phyloP scores from a whole-genome alignment of 2,888 invertebrate species.

The Frankliniella fusca region DNA sequence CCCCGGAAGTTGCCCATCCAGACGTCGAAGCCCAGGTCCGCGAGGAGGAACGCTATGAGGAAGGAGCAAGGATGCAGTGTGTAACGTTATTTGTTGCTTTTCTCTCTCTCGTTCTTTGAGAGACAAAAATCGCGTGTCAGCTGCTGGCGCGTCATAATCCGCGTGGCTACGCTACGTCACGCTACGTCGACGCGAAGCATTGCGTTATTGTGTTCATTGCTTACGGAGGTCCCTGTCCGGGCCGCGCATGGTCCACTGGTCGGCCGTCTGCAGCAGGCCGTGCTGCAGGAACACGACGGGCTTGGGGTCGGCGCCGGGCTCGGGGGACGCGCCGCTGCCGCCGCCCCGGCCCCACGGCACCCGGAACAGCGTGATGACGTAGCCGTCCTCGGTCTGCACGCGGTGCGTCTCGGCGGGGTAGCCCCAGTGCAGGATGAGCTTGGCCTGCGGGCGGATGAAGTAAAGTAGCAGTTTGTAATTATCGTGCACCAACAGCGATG shows the following conservation, averaged over 20 bases:
- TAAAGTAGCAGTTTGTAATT: too few species aligned
- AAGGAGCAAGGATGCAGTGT: neutral
- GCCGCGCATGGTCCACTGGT: neutral
- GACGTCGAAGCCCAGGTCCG: constrained; percentile 11
- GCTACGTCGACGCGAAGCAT: neutral
- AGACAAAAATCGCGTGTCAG: too few species aligned
- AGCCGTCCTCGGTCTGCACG: constrained; percentile 57
- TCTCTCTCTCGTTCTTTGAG: too few species aligned
- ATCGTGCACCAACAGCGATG: too few species aligned
- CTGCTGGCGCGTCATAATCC: too few species aligned
- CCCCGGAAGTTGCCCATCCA: constrained; percentile 17
- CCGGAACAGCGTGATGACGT: constrained; percentile 58
- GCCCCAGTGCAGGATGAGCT: constrained; percentile 50
- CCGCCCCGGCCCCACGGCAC: constrained; percentile 53
- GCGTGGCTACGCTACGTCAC: too few species aligned
- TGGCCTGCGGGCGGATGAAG: constrained; percentile 46
- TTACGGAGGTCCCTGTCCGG: neutral
- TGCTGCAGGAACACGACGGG: constrained; percentile 48
- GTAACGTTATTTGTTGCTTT: too few species aligned
- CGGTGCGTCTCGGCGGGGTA: constrained; percentile 54
- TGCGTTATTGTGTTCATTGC: neutral
- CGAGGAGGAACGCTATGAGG: neutral
- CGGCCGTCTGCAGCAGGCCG: constrained; percentile 50
- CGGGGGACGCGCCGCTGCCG: neutral
- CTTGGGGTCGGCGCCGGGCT: constrained; percentile 41